Percentiles rank a stretch among this genome's conserved stretches.
Evolutionary conservation across 2,888 invertebrate genomes (phyloP).

Genomic region (Heliconius ismenius): DNA sequence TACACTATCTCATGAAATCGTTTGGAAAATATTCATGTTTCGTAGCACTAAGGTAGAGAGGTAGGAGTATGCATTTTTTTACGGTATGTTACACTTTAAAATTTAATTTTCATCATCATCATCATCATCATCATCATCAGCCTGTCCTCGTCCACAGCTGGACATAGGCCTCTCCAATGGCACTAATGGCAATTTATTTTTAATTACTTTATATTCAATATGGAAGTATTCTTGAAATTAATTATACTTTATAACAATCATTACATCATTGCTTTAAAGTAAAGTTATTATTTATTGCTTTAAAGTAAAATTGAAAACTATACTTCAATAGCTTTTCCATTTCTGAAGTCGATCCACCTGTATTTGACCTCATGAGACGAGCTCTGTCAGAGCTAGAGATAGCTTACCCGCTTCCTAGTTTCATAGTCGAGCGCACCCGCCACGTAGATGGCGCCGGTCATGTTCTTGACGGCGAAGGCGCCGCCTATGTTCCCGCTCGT

Average conservation of each 20-base stretch:
- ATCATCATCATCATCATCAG: too few species aligned
- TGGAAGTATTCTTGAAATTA: not conserved
- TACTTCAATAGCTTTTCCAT: not conserved
- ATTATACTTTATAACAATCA: not conserved
- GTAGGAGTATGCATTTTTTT: constrained; percentile 8
- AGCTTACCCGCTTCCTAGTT: constrained; percentile 95
- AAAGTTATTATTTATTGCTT: not conserved
- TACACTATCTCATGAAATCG: constrained; percentile 31
- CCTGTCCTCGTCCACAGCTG: too few species aligned
- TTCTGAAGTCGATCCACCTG: not conserved
- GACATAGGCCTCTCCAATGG: too few species aligned
- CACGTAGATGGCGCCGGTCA: constrained; percentile 99
- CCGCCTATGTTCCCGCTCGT: constrained; percentile 99
- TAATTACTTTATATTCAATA: not conserved
- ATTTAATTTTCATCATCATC: too few species aligned
- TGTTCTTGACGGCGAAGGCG: constrained; percentile 98
- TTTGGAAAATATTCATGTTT: constrained; percentile 31
- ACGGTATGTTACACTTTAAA: not conserved
- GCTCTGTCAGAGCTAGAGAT: constrained; percentile 27
- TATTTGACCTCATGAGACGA: not conserved
- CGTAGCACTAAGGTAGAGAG: constrained; percentile 22
- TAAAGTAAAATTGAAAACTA: not conserved
- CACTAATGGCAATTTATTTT: too few species aligned
- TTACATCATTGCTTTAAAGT: not conserved
- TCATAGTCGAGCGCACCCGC: constrained; percentile 98